phyloP scores from a whole-genome alignment of 1,140 invertebrate species.

The Dendrolimus punctatus region DNA sequence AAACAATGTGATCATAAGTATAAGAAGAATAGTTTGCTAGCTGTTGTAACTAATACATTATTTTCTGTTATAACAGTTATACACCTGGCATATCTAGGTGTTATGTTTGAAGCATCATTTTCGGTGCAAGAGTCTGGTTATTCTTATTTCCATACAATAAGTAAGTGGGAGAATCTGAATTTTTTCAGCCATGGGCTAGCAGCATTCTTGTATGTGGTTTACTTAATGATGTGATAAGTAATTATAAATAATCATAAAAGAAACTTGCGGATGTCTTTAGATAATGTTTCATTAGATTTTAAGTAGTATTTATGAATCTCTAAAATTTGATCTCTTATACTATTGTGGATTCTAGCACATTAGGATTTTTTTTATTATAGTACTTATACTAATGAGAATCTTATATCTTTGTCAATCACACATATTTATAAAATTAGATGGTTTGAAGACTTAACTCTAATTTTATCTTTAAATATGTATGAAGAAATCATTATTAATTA shows the following conservation, averaged over 20 bases:
- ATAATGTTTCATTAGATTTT: neutral
- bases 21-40: constrained; percentile 72
- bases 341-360: constrained; percentile 7
- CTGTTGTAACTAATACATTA: constrained; percentile 75
- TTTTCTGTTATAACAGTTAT: constrained; percentile 84
- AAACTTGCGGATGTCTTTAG: neutral
- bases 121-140: constrained; percentile 79
- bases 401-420: too few relatives aligned
- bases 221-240: constrained; percentile 51
- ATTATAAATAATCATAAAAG: neutral
- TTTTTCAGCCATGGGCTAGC: constrained; percentile 81
- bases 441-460: too few relatives aligned
- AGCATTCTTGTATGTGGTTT: constrained; percentile 59
- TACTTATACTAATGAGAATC: too few relatives aligned
- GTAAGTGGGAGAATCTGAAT: constrained; percentile 85
- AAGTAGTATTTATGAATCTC: constrained; percentile 10
- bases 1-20: constrained; percentile 74
- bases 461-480: too few relatives aligned
- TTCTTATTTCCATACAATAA: constrained; percentile 80
- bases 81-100: constrained; percentile 90
- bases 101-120: constrained; percentile 87
- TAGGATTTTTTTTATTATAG: too few relatives aligned
- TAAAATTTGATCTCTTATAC: constrained; percentile 15
- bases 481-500: too few relatives aligned
- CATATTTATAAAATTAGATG: too few relatives aligned